Percentiles rank a stretch among this genome's conserved stretches.
Evolutionary conservation across 2,797 vertebrate species (phyloP).

Genomic region (Kryptolebias ocellatus): DNA sequence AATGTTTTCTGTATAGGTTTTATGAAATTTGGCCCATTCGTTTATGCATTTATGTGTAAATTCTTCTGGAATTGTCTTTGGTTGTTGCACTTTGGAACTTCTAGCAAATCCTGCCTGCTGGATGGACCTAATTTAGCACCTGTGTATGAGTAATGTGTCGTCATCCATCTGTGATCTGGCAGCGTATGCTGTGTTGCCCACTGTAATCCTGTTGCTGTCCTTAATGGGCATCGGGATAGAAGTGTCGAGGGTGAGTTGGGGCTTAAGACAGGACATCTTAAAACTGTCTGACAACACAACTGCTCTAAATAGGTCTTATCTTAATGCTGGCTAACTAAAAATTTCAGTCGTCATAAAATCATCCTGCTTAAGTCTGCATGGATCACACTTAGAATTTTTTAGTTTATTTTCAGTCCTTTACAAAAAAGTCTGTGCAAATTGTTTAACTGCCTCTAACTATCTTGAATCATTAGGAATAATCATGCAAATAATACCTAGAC

Average conservation of each 20-base stretch:
- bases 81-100: constrained; percentile 7
- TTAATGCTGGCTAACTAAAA: constrained; percentile 35
- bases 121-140: constrained; percentile 14
- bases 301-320: constrained; percentile 50
- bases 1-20: no score
- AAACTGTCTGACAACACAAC: constrained; percentile 38
- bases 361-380: constrained; percentile 16
- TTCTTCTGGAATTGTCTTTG: no score
- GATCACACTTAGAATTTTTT: constrained; percentile 18
- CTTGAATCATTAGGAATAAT: neutral
- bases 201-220: constrained; percentile 68
- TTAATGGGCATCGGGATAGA: constrained; percentile 41
- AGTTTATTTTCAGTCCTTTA: neutral
- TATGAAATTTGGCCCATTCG: no score
- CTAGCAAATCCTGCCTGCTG: constrained; percentile 6
- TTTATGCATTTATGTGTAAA: no score
- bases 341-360: constrained; percentile 10
- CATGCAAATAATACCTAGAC: no score
- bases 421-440: neutral
- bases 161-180: constrained; percentile 59
- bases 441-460: neutral
- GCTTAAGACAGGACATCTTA: constrained; percentile 66
- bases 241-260: constrained; percentile 34
- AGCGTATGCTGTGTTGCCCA: constrained; percentile 54
- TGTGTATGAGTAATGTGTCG: constrained; percentile 42